Evolutionary conservation across 2,797 vertebrate genomes (phyloP), one percentile per base, ranked within the genome.

Genomic region (Etheostoma perlongum): DNA sequence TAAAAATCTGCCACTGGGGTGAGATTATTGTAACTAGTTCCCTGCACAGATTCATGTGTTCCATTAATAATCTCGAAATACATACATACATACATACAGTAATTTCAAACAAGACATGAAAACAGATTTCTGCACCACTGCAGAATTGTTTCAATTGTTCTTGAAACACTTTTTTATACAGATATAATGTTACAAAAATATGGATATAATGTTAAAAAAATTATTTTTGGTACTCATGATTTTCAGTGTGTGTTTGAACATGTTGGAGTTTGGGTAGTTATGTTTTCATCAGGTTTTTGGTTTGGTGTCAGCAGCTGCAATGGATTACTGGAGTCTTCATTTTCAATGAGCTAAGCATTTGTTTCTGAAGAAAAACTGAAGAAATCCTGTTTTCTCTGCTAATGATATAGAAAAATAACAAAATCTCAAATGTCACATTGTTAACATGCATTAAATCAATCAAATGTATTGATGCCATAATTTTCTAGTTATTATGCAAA

Each of bases 401-500:
- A 76, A 84, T 82, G 40, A 86, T 80, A 64, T n/a, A 65, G 25
- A 70, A 58, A 57, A 53, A 46, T 12, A 47, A 60, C 51, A 25
- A 69, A 70, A 70, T 51, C 58, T 84, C 12, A 52, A 71, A 74
- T 67, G 62, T 86, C 78, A 77, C 64, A 64, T 62, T 72, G 53
- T 70, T 75, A 82, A 69, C 63, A 60, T 51, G 25, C 62, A 57
- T 78, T 72, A 30, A 69, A 73, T 78, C 62, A 53, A 85, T 57
- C 74, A 52, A 81, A 83, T 62, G 25, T 64, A 76, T 60, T 21
- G 52, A 70, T 79, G 67, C 44, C 72, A 53, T 78, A 0, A 73
- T 88, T 84, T 79, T 82, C 9, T 30, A 58, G 23, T 53, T 60
- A 82, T 89, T 79, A 78, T 57, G 49, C 54, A 53, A 58, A 70